Evolutionary conservation across 2,113 vertebrate species (phyloP).

Genomic region (Neopipo cinnamomea): DNA sequence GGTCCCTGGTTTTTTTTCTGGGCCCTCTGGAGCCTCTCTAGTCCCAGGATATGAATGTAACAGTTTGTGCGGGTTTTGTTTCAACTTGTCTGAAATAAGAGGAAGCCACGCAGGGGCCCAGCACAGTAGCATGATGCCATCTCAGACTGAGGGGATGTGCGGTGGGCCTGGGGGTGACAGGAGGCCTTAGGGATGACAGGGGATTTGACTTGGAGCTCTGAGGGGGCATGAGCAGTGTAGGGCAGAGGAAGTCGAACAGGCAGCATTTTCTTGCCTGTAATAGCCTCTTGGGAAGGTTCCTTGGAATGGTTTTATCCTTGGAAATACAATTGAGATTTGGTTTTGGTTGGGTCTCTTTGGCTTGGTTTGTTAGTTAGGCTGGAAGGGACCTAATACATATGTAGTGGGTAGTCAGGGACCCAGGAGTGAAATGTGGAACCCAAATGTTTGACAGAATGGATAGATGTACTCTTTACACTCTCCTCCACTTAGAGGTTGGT

Average conservation of each 20-base stretch:
- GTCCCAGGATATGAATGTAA: neutral
- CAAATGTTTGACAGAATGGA: neutral
- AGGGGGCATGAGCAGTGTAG: neutral
- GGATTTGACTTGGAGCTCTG: neutral
- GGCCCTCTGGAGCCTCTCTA: neutral
- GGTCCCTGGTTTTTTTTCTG: neutral
- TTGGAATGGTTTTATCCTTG: neutral
- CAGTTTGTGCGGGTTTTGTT: neutral
- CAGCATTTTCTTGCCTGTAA: neutral
- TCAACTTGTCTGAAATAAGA: neutral
- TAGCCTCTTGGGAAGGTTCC: neutral
- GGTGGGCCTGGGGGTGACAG: fast-evolving
- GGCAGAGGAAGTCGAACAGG: neutral
- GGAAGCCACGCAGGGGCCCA: neutral
- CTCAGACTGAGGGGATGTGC: neutral
- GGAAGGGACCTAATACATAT: neutral
- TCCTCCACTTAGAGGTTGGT: neutral
- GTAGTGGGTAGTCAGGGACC: neutral
- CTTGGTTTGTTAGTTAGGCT: neutral
- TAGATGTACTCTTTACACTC: neutral
- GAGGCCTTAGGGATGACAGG: too few relatives aligned
- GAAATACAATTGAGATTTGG: neutral
- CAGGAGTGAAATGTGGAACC: neutral
- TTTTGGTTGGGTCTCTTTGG: neutral
- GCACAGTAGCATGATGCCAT: fast-evolving